phyloP scores from a whole-genome alignment of 1,140 invertebrate species.

The Rhopalosiphum padi region DNA sequence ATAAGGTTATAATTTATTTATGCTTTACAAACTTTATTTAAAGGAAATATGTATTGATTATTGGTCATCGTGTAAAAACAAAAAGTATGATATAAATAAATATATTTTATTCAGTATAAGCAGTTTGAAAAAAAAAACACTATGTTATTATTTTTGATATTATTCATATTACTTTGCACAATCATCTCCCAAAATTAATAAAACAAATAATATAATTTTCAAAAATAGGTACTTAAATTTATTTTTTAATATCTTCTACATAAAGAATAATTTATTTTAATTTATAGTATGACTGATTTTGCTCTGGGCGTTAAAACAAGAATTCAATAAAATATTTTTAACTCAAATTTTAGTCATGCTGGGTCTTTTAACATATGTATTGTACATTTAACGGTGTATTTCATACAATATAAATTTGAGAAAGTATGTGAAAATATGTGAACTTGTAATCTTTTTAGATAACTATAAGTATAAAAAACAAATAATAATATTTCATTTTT shows the following conservation, averaged over 20 bases:
- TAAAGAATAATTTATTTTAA: not conserved
- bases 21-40: not conserved
- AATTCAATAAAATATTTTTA: not conserved
- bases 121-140: not conserved
- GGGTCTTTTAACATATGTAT: not conserved
- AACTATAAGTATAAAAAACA: not conserved
- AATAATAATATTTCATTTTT: not conserved
- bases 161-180: not conserved
- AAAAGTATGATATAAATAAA: not conserved
- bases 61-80: not conserved
- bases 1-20: not conserved
- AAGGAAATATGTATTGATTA: not conserved
- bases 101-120: not conserved
- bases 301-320: not conserved
- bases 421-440: not conserved
- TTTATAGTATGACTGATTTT: not conserved
- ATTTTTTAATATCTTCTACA: not conserved
- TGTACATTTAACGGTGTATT: not conserved
- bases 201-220: too few species aligned
- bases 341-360: not conserved
- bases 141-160: not conserved
- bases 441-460: not conserved
- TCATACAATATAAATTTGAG: not conserved
- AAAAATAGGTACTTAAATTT: not conserved
- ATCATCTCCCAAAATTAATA: not conserved